Evolutionary conservation across 2,797 vertebrate species (phyloP), one percentile per base, ranked within the genome.

Genomic region (Acanthopagrus latus): DNA sequence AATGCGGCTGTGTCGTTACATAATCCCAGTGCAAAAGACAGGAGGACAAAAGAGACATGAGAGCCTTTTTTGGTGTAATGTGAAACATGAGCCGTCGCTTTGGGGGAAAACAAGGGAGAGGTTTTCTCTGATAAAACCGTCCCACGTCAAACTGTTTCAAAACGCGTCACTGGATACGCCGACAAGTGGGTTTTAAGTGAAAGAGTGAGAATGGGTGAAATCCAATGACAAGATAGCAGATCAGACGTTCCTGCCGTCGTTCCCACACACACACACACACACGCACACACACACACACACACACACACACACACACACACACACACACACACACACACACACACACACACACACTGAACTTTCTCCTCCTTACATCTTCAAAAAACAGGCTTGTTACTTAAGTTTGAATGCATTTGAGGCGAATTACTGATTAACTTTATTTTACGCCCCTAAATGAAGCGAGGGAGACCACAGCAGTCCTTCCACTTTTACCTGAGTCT

Each of bases 31-130:
- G 59, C 76, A 16, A 84, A 38, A 64, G 57, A n/a, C 0, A 5
- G 1, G 46, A 50, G 46, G 50, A 81, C 78, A 86, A 66, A 66
- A 58, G 52, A 72, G 23, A 66, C 20, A 21, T 0, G 5, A 56
- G 20, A 76, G 56, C 23, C 64, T 83, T 82, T 83, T 48, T 44
- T 82, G 65, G 54, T 64, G 7, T 3, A 17, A 69, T 12, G 75
- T 67, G 90, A 86, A 88, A 90, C 44, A 27, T 7, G 86, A 90
- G 81, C 57, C 2, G 57, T 47, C 8, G 25, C 74, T 78, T 17
- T 66, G 44, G 64, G 27, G 0, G 7, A 41, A 33, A 7, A 44
- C 7, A 7, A 78, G 38, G 62, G 59, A 71, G 43, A 52, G 16
- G 63, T 51, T 73, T 71, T 67, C 54, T 50, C 51, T 56, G 27